Percentiles rank a stretch among this genome's conserved stretches.
Conservation (phyloP, 2,888 invertebrate genomes). For the Sarcophaga carnaria region DNA sequence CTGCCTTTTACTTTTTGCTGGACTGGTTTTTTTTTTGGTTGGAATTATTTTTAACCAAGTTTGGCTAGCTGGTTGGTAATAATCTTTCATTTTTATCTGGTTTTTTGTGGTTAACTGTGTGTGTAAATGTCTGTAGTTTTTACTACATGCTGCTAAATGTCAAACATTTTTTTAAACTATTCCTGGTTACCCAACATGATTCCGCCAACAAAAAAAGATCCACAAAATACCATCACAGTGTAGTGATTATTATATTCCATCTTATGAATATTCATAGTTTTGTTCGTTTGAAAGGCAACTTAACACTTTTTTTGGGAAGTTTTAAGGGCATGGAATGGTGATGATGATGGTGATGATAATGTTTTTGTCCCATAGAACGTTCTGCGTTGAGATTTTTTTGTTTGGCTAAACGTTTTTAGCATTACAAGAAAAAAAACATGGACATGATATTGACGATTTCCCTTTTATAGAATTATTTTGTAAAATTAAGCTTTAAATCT, state of each 20-base stretch:
- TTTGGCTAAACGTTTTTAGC: constrained; percentile 32
- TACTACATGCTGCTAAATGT: constrained; percentile 64
- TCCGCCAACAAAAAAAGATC: constrained; percentile 21
- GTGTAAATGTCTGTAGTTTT: constrained; percentile 30
- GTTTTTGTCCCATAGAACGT: too few relatives aligned
- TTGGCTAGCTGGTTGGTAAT: constrained; percentile 16
- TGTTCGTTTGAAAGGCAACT: constrained; percentile 50
- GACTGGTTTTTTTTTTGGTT: neutral
- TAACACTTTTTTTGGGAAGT: constrained; percentile 38
- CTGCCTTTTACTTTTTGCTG: too few relatives aligned
- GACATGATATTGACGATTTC: neutral
- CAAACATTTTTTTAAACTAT: constrained; percentile 42
- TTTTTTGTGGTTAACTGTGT: neutral
- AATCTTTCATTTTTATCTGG: constrained; percentile 24
- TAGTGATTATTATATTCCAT: constrained; percentile 65
- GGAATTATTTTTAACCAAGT: constrained; percentile 28
- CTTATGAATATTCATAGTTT: constrained; percentile 69
- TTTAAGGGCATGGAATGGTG: constrained; percentile 12
- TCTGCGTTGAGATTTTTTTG: neutral
- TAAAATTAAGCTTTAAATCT: neutral
- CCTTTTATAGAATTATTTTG: constrained; percentile 9
- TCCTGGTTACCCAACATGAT: constrained; percentile 27
- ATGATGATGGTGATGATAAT: constrained; percentile 10
- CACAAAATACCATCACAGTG: neutral
- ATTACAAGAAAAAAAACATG: constrained; percentile 30